These are phyloP conservation scores for Phoxinus phoxinus DNA, from an alignment of 2,113 vertebrate species.

Conservation along the genomic window DNA sequence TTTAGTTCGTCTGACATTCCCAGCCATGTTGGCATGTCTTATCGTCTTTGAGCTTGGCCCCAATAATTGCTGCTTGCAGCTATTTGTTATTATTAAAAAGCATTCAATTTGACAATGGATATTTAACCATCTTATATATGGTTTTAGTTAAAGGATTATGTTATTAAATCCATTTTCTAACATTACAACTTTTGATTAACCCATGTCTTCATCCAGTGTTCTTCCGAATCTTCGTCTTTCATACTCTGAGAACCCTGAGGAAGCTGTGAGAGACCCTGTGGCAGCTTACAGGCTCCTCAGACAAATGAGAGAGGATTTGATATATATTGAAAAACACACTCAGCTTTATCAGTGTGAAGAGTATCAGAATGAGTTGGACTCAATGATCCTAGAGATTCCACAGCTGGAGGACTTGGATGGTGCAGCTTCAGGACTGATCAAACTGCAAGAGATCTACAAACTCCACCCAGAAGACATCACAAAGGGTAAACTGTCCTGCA, in stretches of 20 bases:
- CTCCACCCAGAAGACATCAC: constrained; percentile 43
- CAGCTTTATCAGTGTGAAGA: background rate
- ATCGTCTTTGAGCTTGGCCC: no score
- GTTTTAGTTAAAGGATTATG: background rate
- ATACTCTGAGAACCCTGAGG: background rate
- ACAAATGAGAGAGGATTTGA: constrained; percentile 26
- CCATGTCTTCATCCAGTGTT: background rate
- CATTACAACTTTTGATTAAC: background rate
- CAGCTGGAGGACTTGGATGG: constrained; percentile 2
- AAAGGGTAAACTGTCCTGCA: background rate
- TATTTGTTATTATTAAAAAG: background rate
- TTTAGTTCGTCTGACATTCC: no score
- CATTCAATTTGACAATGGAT: background rate
- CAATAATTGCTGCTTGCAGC: no score
- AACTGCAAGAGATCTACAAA: constrained; percentile 55
- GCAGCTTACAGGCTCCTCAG: constrained; percentile 44
- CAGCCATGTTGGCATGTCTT: no score
- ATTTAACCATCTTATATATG: background rate
- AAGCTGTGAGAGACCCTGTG: constrained; percentile 34
- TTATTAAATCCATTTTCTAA: background rate
- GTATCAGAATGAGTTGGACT: background rate
- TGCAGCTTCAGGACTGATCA: constrained; percentile 37
- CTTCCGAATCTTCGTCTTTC: background rate
- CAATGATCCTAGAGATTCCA: background rate
- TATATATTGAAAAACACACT: background rate